A percentile compares a stretch with the other conserved stretches of the same genome.
Conservation (phyloP, 2,113 vertebrate species). For the Uria aalge region DNA sequence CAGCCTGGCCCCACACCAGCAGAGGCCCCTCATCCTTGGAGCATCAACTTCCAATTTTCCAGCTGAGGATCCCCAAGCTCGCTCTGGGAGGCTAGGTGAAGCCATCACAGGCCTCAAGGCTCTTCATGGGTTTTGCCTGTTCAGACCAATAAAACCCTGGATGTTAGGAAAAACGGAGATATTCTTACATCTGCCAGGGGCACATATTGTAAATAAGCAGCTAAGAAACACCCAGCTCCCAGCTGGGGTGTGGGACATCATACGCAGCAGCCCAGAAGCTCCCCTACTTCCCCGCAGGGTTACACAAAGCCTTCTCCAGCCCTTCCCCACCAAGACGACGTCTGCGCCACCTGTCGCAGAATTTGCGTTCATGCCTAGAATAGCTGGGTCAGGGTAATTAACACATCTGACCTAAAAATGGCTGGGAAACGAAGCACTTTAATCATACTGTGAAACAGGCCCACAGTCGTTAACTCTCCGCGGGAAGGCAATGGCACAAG, state of each 20-base stretch:
- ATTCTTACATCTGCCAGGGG: background rate
- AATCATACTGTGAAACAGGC: background rate
- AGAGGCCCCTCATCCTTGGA: background rate
- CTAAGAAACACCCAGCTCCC: background rate
- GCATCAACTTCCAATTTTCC: background rate
- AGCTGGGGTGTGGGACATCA: background rate
- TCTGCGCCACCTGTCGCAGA: rapidly evolving
- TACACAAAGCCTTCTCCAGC: background rate
- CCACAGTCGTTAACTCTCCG: rapidly evolving
- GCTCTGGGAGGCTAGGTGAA: background rate
- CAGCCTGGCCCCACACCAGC: rapidly evolving
- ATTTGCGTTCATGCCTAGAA: background rate
- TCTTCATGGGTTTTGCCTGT: background rate
- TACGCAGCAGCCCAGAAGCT: background rate
- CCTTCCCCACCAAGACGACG: rapidly evolving
- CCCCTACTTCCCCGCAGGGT: background rate
- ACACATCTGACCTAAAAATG: background rate
- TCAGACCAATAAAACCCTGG: background rate
- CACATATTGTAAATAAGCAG: background rate
- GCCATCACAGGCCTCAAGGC: background rate
- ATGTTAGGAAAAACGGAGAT: rapidly evolving
- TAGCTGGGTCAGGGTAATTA: background rate
- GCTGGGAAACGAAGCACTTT: background rate
- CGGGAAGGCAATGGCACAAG: background rate
- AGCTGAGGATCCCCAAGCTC: rapidly evolving